Evolutionary conservation across 2,888 invertebrate species (phyloP).

Genomic region (Seira musarum): DNA sequence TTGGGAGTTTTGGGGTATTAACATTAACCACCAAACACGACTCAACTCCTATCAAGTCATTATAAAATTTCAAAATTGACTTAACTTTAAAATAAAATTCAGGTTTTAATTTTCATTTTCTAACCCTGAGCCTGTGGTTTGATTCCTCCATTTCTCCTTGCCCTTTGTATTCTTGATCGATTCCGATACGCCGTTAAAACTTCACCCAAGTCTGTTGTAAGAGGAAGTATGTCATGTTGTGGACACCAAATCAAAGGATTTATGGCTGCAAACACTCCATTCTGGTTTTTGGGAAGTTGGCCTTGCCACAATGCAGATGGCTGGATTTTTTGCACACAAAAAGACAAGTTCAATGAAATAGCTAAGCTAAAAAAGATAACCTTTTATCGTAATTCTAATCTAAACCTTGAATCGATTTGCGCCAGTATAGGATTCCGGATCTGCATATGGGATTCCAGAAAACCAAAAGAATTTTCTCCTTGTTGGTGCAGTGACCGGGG

Average conservation of each 20-base stretch:
- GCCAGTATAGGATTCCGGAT: slow-evolving; percentile 33
- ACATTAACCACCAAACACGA: slow-evolving; percentile 54
- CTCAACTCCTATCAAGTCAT: slow-evolving; percentile 23
- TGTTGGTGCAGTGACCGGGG: slow-evolving; percentile 15
- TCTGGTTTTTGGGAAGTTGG: slow-evolving; percentile 21
- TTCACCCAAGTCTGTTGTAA: background rate
- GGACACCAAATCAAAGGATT: slow-evolving; percentile 41
- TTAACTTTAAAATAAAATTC: background rate
- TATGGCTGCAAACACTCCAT: slow-evolving; percentile 21
- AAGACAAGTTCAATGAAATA: too few species aligned
- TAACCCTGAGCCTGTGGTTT: slow-evolving; percentile 9
- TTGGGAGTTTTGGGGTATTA: slow-evolving; percentile 46
- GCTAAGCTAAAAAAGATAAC: too few species aligned
- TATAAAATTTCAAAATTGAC: slow-evolving; percentile 9
- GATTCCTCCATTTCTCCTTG: background rate
- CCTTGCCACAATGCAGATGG: slow-evolving; percentile 46
- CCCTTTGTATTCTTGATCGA: background rate
- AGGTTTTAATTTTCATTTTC: background rate
- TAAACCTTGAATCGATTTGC: slow-evolving; percentile 46
- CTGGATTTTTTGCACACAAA: slow-evolving; percentile 24
- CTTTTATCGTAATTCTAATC: too few species aligned
- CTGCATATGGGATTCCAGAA: slow-evolving; percentile 47
- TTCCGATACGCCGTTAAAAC: background rate
- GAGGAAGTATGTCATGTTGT: slow-evolving; percentile 27
- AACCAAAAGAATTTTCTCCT: slow-evolving; percentile 30